Evolutionary conservation across 2,888 invertebrate genomes (phyloP), one percentile per base, ranked within the genome.

Genomic region (Drosophila tanythrix): DNA sequence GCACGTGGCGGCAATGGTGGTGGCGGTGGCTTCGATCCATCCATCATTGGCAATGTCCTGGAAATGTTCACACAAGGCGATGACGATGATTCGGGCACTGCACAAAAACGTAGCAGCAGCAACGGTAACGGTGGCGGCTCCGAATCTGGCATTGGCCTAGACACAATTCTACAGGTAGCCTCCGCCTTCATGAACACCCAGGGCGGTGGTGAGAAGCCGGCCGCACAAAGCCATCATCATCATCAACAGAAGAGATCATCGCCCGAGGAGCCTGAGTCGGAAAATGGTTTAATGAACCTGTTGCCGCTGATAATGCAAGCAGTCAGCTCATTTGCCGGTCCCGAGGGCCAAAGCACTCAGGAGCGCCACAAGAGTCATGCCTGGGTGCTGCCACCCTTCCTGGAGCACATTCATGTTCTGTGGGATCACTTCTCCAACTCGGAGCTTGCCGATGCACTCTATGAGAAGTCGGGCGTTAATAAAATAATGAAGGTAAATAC

Each of bases 341-440:
- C 95, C 11, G 95, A 96, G 79, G 94, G 95, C 0, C 92, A 94
- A 59, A 94, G 94, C 71, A 94, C 95, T 0, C 94, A 95, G 38
- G 94, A 95, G 27, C 94, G 94, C 0, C 96, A 96, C 85, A 95
- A 95, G 62, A 95, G 94, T 50, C 97, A 97, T 81, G 95, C 96
- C 0, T 95, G 95, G 92, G 95, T 96, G 81, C 92, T 97, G 74
- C 97, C 97, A 0, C 97, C 96, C 70, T 87, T 96, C 92, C 90
- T 95, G 92, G 96, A 95, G 83, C 94, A 96, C 78, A 91, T 95
- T 2, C 97, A 97, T 91, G 93, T 97, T 2, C 94, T 96, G 86
- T 96, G 97, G 95, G 97, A 97, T 77, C 94, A 96, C 74, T 96
- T 97, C 87, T 94, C 96, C 36, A 96, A 96, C 89, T 97, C 97